A percentile compares a stretch with the other conserved stretches of the same genome.
These are phyloP conservation scores for Scleropages formosus DNA, from an alignment of 2,797 vertebrate genomes.

Conservation along the genomic window DNA sequence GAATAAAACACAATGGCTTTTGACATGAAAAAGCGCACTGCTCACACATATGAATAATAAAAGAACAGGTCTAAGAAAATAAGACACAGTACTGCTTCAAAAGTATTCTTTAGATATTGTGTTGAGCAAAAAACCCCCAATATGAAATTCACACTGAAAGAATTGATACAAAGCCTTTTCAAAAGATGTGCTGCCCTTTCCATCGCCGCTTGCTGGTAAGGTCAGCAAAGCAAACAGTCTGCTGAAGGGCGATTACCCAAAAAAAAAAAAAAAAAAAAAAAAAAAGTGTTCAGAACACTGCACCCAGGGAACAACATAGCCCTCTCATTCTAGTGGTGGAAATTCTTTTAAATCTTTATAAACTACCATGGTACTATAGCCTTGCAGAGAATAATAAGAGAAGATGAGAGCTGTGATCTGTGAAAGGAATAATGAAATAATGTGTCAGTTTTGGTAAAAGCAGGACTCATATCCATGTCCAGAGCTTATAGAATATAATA, in stretches of 20 bases:
- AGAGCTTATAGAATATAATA: neutral
- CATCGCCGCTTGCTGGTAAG: neutral
- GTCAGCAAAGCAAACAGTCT: neutral
- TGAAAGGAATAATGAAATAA: slow-evolving; percentile 18
- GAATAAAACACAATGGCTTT: neutral
- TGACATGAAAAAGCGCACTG: neutral
- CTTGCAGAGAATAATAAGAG: neutral
- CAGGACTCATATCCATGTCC: neutral
- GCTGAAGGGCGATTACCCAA: no score
- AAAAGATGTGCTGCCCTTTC: neutral
- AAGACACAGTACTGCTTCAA: neutral
- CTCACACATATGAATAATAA: slow-evolving; percentile 15
- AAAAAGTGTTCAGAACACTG: no score
- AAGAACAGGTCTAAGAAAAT: neutral
- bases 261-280: no score
- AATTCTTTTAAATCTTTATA: no score
- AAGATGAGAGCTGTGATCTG: neutral
- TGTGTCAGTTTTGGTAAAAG: neutral
- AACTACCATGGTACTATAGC: no score
- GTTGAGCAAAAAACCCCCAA: neutral
- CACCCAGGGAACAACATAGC: neutral
- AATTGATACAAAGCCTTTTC: no score
- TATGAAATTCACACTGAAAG: neutral
- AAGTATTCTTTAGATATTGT: neutral
- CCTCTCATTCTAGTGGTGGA: neutral